A percentile compares a stretch with the other conserved stretches of the same genome.
Conservation (phyloP, 2,113 vertebrate species). For the Dasyornis broadbenti region DNA sequence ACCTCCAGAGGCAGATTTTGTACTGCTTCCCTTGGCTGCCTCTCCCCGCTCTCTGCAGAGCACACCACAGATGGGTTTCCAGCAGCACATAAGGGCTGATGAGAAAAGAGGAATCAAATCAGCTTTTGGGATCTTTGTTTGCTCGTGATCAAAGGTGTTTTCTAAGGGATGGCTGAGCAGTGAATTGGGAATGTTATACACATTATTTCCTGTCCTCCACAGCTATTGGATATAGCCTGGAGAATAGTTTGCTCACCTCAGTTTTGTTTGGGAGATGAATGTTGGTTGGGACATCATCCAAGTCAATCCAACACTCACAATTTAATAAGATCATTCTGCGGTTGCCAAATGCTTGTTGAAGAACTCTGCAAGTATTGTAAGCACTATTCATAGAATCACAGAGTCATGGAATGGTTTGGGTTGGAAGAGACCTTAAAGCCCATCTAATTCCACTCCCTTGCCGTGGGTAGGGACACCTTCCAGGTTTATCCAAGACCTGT, state of each 20-base stretch:
- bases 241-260: background rate
- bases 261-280: background rate
- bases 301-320: fast-evolving
- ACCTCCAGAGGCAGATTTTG: background rate
- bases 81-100: background rate
- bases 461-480: background rate
- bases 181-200: background rate
- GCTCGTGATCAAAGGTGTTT: background rate
- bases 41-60: background rate
- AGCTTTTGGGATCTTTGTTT: background rate
- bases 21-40: background rate
- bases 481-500: fast-evolving
- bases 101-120: background rate
- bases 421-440: background rate
- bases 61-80: fast-evolving
- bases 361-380: background rate
- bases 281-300: background rate
- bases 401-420: background rate
- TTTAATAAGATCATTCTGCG: background rate
- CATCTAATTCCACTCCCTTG: background rate
- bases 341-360: background rate
- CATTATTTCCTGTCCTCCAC: background rate
- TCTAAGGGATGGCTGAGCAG: background rate
- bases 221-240: background rate
- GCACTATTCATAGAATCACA: background rate